These are phyloP conservation scores for Crossaster papposus DNA, from an alignment of 53 echinoderm and acorn worm species.

Conservation along the genomic window DNA sequence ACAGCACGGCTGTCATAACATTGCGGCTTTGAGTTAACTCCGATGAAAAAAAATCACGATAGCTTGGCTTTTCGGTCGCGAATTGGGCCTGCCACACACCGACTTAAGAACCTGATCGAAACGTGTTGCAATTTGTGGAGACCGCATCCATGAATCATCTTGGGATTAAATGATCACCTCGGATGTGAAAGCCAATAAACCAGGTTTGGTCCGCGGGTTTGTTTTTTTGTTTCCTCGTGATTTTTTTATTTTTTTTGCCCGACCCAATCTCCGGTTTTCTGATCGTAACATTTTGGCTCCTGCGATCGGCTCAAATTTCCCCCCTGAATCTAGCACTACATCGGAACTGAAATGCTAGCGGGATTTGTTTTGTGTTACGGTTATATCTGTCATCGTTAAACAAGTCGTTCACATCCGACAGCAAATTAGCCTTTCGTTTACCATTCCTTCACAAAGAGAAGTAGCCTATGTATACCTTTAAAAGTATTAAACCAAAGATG, in stretches of 20 bases:
- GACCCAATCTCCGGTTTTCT: background rate
- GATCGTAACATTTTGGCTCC: background rate
- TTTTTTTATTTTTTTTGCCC: background rate
- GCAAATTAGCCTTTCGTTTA: background rate
- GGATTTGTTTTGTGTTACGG: background rate
- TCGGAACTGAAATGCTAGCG: background rate
- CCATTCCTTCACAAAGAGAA: background rate
- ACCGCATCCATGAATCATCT: background rate
- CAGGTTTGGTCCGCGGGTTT: background rate
- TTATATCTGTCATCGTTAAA: conserved; percentile 5
- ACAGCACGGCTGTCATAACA: conserved; percentile 7
- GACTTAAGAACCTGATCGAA: conserved; percentile 7
- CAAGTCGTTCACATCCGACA: background rate
- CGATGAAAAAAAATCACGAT: background rate
- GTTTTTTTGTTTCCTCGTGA: background rate
- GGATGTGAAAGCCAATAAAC: background rate
- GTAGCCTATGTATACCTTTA: too few relatives aligned
- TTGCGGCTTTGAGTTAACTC: background rate
- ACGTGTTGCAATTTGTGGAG: background rate
- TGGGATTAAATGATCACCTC: background rate
- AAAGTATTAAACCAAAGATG: too few relatives aligned
- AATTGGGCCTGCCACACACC: background rate
- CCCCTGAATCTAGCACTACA: background rate
- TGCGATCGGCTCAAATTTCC: background rate
- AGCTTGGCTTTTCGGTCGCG: background rate